Percentiles rank a stretch among this genome's conserved stretches.
Conservation (phyloP, 2,888 invertebrate genomes). For the Tetragnatha montana region DNA sequence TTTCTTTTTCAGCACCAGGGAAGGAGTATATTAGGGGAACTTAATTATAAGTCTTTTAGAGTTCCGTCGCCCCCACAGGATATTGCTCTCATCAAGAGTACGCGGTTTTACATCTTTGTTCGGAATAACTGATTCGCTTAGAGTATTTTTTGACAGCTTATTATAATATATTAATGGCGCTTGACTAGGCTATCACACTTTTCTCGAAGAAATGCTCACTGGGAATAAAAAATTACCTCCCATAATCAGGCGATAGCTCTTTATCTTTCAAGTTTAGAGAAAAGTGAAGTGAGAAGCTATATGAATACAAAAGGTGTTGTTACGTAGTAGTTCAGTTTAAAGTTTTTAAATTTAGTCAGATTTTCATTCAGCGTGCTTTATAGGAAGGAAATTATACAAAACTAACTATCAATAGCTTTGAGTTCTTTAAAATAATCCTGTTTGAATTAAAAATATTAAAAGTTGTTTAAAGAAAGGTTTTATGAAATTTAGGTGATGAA, state of each 20-base stretch:
- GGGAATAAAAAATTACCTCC: conserved; percentile 39
- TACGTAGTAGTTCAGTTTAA: no score
- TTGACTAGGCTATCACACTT: conserved; percentile 39
- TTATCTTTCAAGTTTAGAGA: background rate
- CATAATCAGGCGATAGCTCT: background rate
- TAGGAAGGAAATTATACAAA: no score
- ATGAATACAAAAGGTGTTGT: background rate
- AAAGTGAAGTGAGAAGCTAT: background rate
- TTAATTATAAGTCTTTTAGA: conserved; percentile 60
- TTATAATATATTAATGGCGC: conserved; percentile 63
- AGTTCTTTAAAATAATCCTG: no score
- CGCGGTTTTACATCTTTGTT: conserved; percentile 64
- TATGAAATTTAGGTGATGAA: no score
- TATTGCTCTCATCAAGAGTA: conserved; percentile 60
- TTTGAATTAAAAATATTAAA: no score
- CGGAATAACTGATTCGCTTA: conserved; percentile 44
- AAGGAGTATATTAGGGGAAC: conserved; percentile 38
- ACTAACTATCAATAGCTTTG: no score
- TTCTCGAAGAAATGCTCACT: conserved; percentile 30
- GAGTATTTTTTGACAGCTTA: conserved; percentile 57
- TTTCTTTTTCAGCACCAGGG: conserved; percentile 17
- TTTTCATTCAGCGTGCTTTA: no score
- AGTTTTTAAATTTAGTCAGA: no score
- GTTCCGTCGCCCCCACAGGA: conserved; percentile 58
- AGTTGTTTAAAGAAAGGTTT: no score